These are phyloP conservation scores for Zeugodacus cucurbitae DNA, from an alignment of 1,140 invertebrate genomes.

Conservation along the genomic window DNA sequence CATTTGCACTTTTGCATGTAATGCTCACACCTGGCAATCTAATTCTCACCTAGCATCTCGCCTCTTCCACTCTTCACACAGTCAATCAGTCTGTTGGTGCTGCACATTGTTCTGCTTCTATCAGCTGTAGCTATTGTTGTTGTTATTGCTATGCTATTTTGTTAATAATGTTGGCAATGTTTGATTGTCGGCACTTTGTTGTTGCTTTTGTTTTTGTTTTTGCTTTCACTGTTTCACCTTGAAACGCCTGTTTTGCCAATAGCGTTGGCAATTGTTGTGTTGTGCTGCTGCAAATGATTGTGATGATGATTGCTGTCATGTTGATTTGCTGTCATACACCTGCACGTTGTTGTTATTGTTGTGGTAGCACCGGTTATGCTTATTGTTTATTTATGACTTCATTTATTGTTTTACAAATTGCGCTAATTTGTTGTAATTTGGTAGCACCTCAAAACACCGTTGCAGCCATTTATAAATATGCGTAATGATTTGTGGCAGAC, in stretches of 20 bases:
- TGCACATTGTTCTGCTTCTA: background rate
- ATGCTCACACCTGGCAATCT: background rate
- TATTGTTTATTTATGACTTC: constrained; percentile 19
- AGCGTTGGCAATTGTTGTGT: background rate
- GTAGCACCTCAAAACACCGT: background rate
- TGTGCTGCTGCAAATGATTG: background rate
- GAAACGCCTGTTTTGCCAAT: background rate
- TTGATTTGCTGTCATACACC: background rate
- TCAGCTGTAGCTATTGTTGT: background rate
- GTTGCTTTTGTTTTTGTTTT: background rate
- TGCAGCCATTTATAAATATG: background rate
- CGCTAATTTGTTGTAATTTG: constrained; percentile 17
- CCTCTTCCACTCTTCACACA: background rate
- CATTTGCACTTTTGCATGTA: background rate
- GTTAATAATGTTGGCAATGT: background rate
- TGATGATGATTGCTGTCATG: background rate
- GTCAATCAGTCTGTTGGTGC: background rate
- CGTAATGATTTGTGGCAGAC: background rate
- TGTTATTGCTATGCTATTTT: background rate
- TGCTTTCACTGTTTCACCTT: background rate
- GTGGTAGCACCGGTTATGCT: background rate
- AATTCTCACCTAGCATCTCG: background rate
- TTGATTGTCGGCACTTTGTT: background rate
- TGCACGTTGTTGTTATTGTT: background rate
- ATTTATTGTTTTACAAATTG: constrained; percentile 11